Conservation (phyloP, 1,140 invertebrate genomes). For the Matsumurasca onukii region DNA sequence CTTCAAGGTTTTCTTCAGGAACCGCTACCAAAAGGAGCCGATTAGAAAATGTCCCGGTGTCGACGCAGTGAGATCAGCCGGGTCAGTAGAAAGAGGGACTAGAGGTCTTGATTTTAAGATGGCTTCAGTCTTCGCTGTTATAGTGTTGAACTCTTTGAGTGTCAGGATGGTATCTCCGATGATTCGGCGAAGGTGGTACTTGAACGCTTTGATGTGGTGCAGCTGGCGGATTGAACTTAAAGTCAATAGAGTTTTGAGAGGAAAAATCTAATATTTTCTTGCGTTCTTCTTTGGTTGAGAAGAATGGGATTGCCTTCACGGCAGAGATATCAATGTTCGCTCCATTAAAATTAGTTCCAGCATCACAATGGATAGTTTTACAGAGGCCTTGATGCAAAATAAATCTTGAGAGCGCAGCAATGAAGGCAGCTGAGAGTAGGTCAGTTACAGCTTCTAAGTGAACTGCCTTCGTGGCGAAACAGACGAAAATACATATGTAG, state of each 20-base stretch:
- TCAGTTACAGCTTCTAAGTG: too few species aligned
- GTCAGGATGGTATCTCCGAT: background rate
- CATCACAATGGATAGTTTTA: too few species aligned
- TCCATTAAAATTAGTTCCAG: too few species aligned
- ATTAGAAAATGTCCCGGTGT: slow-evolving; percentile 38
- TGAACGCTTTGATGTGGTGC: slow-evolving; percentile 40
- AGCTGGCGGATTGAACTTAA: slow-evolving; percentile 38
- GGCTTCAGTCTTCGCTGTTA: slow-evolving; percentile 1
- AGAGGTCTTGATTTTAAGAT: slow-evolving; percentile 12
- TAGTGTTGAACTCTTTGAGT: background rate
- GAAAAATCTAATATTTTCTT: too few species aligned
- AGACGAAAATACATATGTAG: too few species aligned
- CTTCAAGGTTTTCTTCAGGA: background rate
- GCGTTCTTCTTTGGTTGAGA: too few species aligned
- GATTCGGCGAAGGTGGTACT: background rate
- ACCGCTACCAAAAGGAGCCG: background rate
- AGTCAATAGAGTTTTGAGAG: slow-evolving; percentile 5
- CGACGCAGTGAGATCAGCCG: slow-evolving; percentile 26
- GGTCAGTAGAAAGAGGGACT: slow-evolving; percentile 21
- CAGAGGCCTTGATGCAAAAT: too few species aligned
- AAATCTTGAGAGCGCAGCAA: too few species aligned
- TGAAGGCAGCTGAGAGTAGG: too few species aligned
- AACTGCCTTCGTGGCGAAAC: too few species aligned
- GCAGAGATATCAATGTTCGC: too few species aligned
- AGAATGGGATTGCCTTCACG: too few species aligned